These are phyloP conservation scores for Amblyraja radiata DNA, from an alignment of 2,797 vertebrate species.

Conservation along the genomic window DNA sequence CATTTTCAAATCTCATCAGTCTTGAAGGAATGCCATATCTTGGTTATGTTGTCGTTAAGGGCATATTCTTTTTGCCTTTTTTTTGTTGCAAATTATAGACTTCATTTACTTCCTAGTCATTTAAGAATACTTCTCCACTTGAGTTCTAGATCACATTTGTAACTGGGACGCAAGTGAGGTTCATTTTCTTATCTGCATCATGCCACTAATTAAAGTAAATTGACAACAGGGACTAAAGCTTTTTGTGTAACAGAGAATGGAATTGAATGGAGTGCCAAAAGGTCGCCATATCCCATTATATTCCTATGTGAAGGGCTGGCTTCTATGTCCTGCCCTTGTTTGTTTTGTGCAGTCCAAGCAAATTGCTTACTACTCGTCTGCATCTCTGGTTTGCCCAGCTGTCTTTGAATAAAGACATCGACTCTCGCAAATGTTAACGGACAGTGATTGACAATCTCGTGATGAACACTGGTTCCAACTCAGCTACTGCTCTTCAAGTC, in stretches of 20 bases:
- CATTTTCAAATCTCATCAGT: constrained; percentile 47
- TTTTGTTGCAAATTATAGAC: constrained; percentile 45
- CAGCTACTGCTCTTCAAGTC: constrained; percentile 68
- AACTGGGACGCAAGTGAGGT: constrained; percentile 63
- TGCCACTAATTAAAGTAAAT: constrained; percentile 85
- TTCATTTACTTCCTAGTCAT: constrained; percentile 59
- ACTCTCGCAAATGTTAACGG: constrained; percentile 65
- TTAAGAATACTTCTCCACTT: constrained; percentile 57
- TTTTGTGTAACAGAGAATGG: constrained; percentile 69
- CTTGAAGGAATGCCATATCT: constrained; percentile 48
- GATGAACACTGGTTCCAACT: constrained; percentile 67
- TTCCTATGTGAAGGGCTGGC: constrained; percentile 64
- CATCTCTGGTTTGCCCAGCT: constrained; percentile 73
- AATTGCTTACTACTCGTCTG: constrained; percentile 71
- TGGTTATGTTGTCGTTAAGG: constrained; percentile 42
- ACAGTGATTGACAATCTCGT: constrained; percentile 70
- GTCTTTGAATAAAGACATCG: constrained; percentile 71
- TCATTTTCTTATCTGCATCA: constrained; percentile 82
- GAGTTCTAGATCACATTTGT: constrained; percentile 71
- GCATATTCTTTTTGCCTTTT: constrained; percentile 46
- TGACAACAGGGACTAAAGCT: constrained; percentile 74
- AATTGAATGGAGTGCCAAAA: constrained; percentile 68
- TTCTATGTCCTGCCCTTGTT: constrained; percentile 71
- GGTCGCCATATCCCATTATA: constrained; percentile 72
- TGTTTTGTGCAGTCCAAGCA: constrained; percentile 68